Evolutionary conservation across 53 echinoderm and acorn worm genomes (phyloP), one percentile per base, ranked within the genome.

Genomic region (Patiria pectinifera): DNA sequence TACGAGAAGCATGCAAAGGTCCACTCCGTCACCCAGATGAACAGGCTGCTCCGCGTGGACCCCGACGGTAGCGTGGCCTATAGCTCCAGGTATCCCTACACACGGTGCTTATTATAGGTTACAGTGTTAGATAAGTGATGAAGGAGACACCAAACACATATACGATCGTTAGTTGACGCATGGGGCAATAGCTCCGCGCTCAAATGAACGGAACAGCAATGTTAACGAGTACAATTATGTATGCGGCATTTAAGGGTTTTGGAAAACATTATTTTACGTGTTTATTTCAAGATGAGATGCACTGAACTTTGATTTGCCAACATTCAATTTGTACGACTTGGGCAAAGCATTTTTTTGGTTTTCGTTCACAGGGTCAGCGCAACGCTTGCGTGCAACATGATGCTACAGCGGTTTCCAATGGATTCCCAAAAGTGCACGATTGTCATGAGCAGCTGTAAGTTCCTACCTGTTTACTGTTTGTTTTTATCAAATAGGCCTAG

Each of bases 391-490:
- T 94, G 94, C 19, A 91, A 92, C 79, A 94, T 94, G 94, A 49
- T 84, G 46, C 78, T 94, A 86, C 71, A 87, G 59, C 70, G 81
- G 21, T 94, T 94, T 59, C 94, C 94, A 3, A 94, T 94, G 94
- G 94, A 94, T 46, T 69, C 72, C 14, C 94, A 94, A 43, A 82
- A 74, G 62, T 94, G 94, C 58, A 62, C 92, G 3, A 81, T 94
- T 47, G 79, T 91, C 72, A 91, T 94, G 26, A 87, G 82, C 49
- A 94, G 94, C 86, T 94, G 94, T 94, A 80, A 94, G 94, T 94
- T 78, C 11, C 22, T 9, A 19, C 5, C 24, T 61, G 60, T 59
- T 2, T 14, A 66, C 1, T 66, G 19, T 16, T 18, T 3, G 15
- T 66, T 18, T 66, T 66, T 16, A 66, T 66, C 14, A 16, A 16